A percentile compares a stretch with the other conserved stretches of the same genome.
Conservation (phyloP, 2,113 vertebrate species). For the Lanius collurio region DNA sequence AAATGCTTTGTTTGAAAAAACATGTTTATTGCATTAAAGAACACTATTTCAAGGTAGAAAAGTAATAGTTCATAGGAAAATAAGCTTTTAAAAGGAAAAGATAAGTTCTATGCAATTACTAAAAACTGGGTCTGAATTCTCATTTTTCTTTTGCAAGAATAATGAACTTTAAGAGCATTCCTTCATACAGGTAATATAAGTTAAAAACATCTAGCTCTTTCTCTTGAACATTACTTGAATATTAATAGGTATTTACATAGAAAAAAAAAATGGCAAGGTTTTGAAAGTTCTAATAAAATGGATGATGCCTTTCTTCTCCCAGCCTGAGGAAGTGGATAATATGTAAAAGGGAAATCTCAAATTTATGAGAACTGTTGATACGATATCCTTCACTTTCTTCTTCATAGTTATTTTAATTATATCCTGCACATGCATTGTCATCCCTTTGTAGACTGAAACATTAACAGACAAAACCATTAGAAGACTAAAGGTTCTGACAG, state of each 20-base stretch:
- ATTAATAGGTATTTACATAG: background rate
- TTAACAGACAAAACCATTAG: background rate
- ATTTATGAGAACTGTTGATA: background rate
- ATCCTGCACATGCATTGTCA: background rate
- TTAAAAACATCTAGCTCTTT: background rate
- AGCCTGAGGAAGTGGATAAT: background rate
- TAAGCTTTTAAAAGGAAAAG: background rate
- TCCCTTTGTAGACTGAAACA: background rate
- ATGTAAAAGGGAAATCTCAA: background rate
- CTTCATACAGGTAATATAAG: background rate
- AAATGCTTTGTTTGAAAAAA: background rate
- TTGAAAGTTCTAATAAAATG: background rate
- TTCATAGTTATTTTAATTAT: background rate
- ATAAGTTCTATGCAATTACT: background rate
- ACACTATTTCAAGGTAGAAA: background rate
- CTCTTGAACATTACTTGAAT: background rate
- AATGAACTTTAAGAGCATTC: background rate
- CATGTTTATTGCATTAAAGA: background rate
- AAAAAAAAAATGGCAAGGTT: background rate
- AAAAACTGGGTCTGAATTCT: background rate
- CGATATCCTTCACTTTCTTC: background rate
- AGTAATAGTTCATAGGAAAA: background rate
- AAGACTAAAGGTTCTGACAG: background rate
- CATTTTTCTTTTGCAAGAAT: background rate
- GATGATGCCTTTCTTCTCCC: rapidly evolving